phyloP scores from a whole-genome alignment of 2,888 invertebrate genomes.

The Agrotis exclamationis region DNA sequence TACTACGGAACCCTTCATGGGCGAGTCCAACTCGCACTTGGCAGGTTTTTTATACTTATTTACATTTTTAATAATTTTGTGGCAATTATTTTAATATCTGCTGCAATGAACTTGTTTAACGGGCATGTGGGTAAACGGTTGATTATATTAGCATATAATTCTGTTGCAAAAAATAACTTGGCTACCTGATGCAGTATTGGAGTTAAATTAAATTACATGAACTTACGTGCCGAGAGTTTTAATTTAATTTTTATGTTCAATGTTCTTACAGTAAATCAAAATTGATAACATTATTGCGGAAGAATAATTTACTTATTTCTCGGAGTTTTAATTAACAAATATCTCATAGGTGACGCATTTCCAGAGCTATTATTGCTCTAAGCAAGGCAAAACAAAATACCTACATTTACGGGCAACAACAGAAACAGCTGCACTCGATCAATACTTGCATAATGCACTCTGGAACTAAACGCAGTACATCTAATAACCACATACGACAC shows the following conservation, averaged over 20 bases:
- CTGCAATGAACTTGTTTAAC: constrained; percentile 61
- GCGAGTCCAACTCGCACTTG: no score
- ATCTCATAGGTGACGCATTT: neutral
- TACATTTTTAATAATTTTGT: constrained; percentile 63
- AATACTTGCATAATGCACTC: neutral
- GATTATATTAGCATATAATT: constrained; percentile 58
- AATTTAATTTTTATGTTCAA: constrained; percentile 30
- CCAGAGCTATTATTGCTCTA: neutral
- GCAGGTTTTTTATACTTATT: constrained; percentile 58
- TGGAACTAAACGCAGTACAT: constrained; percentile 17
- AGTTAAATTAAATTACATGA: constrained; percentile 48
- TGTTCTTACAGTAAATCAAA: constrained; percentile 19
- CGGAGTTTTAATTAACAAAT: neutral
- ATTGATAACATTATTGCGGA: constrained; percentile 7
- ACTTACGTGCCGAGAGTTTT: constrained; percentile 31
- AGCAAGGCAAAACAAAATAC: neutral
- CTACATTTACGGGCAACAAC: neutral
- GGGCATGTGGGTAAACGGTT: constrained; percentile 52
- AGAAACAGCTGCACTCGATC: neutral
- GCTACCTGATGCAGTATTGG: constrained; percentile 35
- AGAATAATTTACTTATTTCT: neutral
- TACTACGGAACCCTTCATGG: no score
- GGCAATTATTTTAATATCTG: constrained; percentile 64
- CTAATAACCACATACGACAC: constrained; percentile 63
- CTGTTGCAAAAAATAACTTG: constrained; percentile 39